Percentiles rank a stretch among this genome's conserved stretches.
Evolutionary conservation across 2,113 vertebrate species (phyloP).

Genomic region (Psammodynastes pulverulentus): DNA sequence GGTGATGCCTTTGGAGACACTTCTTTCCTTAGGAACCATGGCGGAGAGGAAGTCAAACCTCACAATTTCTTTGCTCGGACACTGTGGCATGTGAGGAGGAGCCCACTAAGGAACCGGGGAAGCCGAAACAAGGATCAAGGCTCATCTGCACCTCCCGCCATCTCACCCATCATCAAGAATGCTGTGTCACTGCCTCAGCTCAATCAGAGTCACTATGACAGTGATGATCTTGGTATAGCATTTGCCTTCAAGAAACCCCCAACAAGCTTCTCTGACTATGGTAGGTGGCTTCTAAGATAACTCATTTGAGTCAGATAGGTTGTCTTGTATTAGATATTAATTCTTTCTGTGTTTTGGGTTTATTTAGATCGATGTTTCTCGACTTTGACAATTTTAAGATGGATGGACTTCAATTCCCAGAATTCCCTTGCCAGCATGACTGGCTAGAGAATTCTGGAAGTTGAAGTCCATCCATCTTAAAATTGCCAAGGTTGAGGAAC

Average conservation of each 20-base stretch:
- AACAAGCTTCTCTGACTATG: conserved; percentile 77
- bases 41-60: conserved; percentile 69
- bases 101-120: conserved; percentile 60
- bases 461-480: background rate
- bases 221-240: conserved; percentile 65
- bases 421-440: background rate
- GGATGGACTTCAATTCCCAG: background rate
- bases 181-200: conserved; percentile 91
- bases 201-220: conserved; percentile 66
- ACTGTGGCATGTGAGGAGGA: conserved; percentile 78
- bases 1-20: conserved; percentile 95
- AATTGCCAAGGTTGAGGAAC: background rate
- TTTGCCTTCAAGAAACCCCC: conserved; percentile 75
- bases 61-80: conserved; percentile 83
- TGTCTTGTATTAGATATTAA: background rate
- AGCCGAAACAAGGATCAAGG: conserved; percentile 60
- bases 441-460: background rate
- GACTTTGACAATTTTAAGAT: background rate
- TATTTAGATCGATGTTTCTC: background rate
- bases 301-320: background rate
- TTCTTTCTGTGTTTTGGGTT: background rate
- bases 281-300: conserved; percentile 68
- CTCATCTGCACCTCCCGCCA: conserved; percentile 74
- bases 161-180: conserved; percentile 96
- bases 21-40: conserved; percentile 92